A percentile compares a stretch with the other conserved stretches of the same genome.
These are phyloP conservation scores for Chaitophorus viminalis DNA, from an alignment of 2,888 invertebrate genomes.

Conservation along the genomic window DNA sequence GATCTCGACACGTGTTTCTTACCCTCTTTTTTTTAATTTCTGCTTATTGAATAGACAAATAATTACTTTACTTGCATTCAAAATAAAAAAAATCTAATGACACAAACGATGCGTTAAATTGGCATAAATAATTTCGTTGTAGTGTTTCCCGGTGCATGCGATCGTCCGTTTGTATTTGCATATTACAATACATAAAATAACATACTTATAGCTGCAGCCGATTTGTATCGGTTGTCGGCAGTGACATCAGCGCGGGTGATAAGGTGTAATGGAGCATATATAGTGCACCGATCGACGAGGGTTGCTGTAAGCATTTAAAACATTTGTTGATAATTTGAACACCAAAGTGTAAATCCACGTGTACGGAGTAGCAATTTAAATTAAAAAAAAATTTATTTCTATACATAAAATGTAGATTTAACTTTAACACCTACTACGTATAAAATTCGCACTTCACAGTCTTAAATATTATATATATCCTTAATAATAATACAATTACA, in stretches of 20 bases:
- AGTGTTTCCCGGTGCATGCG: neutral
- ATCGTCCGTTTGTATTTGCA: neutral
- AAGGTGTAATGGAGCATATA: neutral
- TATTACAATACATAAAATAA: neutral
- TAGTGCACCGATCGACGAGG: neutral
- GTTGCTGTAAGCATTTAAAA: too few relatives aligned
- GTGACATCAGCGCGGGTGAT: neutral
- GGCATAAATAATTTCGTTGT: slow-evolving; percentile 4
- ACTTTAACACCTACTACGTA: too few relatives aligned
- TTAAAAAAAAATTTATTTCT: too few relatives aligned
- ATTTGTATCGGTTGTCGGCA: neutral
- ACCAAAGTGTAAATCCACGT: too few relatives aligned
- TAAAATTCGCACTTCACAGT: too few relatives aligned
- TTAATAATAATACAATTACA: too few relatives aligned
- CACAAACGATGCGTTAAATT: neutral
- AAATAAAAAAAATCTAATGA: neutral
- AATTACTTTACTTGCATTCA: slow-evolving; percentile 11
- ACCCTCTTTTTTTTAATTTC: neutral
- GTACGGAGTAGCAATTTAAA: too few relatives aligned
- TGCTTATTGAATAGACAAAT: slow-evolving; percentile 12
- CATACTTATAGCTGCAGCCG: neutral
- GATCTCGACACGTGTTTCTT: slow-evolving; percentile 28
- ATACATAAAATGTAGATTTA: too few relatives aligned
- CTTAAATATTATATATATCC: too few relatives aligned
- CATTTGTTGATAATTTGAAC: too few relatives aligned